Percentiles rank a stretch among this genome's conserved stretches.
Evolutionary conservation across 2,113 vertebrate genomes (phyloP).

Genomic region (Anoplopoma fimbria): DNA sequence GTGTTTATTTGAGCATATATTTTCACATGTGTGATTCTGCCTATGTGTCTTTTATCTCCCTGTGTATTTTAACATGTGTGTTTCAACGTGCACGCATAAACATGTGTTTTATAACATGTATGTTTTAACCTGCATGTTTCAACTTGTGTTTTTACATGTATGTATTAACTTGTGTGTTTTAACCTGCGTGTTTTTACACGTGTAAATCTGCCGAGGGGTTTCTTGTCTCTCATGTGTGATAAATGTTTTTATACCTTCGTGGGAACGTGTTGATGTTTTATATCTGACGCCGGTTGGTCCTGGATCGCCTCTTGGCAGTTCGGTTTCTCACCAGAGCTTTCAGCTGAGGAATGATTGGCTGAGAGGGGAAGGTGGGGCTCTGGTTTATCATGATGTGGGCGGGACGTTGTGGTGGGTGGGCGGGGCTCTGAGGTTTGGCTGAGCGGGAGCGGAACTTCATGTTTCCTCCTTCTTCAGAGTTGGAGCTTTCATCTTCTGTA

Average conservation of each 20-base stretch:
- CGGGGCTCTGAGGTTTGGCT: constrained; percentile 50
- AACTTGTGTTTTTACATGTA: background rate
- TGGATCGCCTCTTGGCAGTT: constrained; percentile 64
- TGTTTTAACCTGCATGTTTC: background rate
- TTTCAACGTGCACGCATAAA: background rate
- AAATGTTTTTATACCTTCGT: constrained; percentile 38
- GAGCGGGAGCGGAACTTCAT: constrained; percentile 45
- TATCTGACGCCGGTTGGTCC: constrained; percentile 64
- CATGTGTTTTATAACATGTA: background rate
- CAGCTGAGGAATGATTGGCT: constrained; percentile 49
- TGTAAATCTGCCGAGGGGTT: background rate
- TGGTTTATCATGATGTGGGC: background rate
- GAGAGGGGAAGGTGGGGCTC: constrained; percentile 15
- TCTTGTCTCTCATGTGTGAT: background rate
- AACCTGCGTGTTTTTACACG: background rate
- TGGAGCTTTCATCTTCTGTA: constrained; percentile 68
- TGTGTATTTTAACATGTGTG: no score
- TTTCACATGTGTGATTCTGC: no score
- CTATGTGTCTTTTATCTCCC: no score
- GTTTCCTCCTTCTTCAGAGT: constrained; percentile 76
- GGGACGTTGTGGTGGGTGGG: constrained; percentile 12
- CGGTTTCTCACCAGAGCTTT: constrained; percentile 48
- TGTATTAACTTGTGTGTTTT: background rate
- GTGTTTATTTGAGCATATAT: no score
- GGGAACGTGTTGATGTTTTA: constrained; percentile 9